Base-by-base conservation (phyloP, 2,113 vertebrate species). In the Candoia aspera region DNA sequence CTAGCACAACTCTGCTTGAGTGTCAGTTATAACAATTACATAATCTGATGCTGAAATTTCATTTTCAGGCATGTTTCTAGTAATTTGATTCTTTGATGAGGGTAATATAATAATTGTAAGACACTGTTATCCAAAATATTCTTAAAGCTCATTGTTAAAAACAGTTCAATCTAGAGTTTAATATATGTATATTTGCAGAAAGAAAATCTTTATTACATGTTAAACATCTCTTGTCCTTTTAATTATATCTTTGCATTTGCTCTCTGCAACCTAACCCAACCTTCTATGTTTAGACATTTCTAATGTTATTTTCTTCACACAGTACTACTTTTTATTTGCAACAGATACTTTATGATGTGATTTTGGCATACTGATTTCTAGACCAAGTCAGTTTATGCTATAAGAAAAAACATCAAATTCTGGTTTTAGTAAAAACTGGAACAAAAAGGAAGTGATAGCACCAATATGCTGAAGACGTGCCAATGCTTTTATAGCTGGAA, bases 71-170 rank as follows among this genome's bases (percentile, higher is more conserved):
- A 6, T 37, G 12, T 58, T 17, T 58, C 55, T 53, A 87, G 55
- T 17, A 90, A n/a, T 33, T 4, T 90, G 73, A 68, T 9, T 2
- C 54, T 93, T 91, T 84, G 29, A 29, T 3, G 49, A 84, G 42
- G 57, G 92, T 95, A 92, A 87, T 73, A 42, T 92, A 91, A 60
- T 8, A 57, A 4, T 87, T 87, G 57, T 54, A 46, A 24, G 9
- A 24, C 33, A 87, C 53, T 8, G 0, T 11, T 37, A 54, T 33
- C 17, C 26, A 91, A 55, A 57, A 91, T 79, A 73, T 90, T 57
- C 53, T 79, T 79, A 57, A 90, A 55, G 33, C 2, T 6, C 33
- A 79, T 13, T 6, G 23, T 57, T 83, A 4, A 83, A 15, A 89
- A 33, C 12, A 13, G 37, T 11, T 23, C 46, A 29, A 26, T 19